Evolutionary conservation across 2,113 vertebrate species (phyloP), one percentile per base, ranked within the genome.

Genomic region (Chaenogobius annularis): DNA sequence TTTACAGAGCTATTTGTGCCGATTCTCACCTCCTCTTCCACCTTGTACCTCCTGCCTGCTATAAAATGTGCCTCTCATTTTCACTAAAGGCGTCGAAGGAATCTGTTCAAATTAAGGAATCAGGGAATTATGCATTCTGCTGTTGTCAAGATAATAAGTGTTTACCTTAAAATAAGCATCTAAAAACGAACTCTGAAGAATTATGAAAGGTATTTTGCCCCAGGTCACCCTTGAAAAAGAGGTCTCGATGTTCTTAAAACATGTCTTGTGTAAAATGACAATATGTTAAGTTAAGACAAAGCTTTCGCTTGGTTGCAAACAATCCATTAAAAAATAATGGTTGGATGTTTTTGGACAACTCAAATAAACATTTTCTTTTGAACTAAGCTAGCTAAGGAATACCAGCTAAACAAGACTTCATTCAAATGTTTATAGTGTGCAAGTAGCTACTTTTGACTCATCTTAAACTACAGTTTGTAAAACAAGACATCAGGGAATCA

Each of bases 1-100:
- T 66, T 68, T 59, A 55, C 13, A 12, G 5, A 6, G 62, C 35
- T 56, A 50, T 70, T 47, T 61, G 47, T 72, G 56, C 68, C 1
- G 3, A 54, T 78, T 85, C 65, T 77, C 86, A 74, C 83, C 74
- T 69, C 71, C 74, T 69, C 76, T 54, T 80, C 31, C 43, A 74
- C 69, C 58, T 67, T 52, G 75, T 65, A 79, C 68, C 76, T 54
- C 54, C 68, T 67, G 50, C 72, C 67, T 68, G 66, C 46, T 40
- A 47, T 58, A 52, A 54, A 52, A 10, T 50, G 46, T 31, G 56
- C 56, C 79, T 85, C 83, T 88, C 69, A 83, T 77, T 81, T 73
- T 77, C 23, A 58, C 66, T 74, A 46, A 68, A 78, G 74, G 75
- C 10, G 83, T 62, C 72, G 40, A 74, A 77, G 80, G 59, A 26